Evolutionary conservation across 30 jellyfish, hydroid and myxozoan species (phyloP), one percentile per base, ranked within the genome.

Genomic region (Aurelia aurita complex sp. Pacific): DNA sequence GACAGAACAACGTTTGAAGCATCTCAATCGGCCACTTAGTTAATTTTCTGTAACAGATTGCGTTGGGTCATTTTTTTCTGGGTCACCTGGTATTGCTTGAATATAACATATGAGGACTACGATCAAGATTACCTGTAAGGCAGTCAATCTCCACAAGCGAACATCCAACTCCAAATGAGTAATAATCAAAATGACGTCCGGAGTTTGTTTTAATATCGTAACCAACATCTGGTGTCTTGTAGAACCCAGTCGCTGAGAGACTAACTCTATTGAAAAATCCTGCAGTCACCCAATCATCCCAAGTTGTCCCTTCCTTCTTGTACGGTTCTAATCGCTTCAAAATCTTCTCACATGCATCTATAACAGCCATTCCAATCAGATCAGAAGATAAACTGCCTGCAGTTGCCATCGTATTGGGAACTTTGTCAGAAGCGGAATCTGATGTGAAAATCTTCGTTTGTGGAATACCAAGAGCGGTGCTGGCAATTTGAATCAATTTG

Each of bases 111-210:
- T 0, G 57, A 46, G 57, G 14, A 46, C 13, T 4, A 46, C 13
- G 57, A 6, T 46, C 14, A 10, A 15, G 51, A 17, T 73, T 43
- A 73, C 83, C 88, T 46, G 88, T 79, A 17, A 79, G 64, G 80
- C 75, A 63, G 62, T 76, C 87, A 59, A 63, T 17, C 40, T 76
- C 87, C n/a, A 76, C 87, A 18, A 76, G 69, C 17, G 88, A 79
- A 67, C 80, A 62, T 16, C 78, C 88, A 64, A 79, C 88, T 12
- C 88, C 88, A n/a, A 65, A 46, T 0, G 79, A 36, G 60, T 54
- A 43, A 29, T 79, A 79, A 64, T 40, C 12, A 32, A 29, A 79
- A 1, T 40, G 8, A 33, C 76, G 79, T 9, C 88, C 88, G 50
- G 66, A 32, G 59, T 79, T 79, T n/a, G 88, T 79, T 43, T 35